Conservation (phyloP, 2,113 vertebrate genomes). For the Sphaerodactylus townsendi region DNA sequence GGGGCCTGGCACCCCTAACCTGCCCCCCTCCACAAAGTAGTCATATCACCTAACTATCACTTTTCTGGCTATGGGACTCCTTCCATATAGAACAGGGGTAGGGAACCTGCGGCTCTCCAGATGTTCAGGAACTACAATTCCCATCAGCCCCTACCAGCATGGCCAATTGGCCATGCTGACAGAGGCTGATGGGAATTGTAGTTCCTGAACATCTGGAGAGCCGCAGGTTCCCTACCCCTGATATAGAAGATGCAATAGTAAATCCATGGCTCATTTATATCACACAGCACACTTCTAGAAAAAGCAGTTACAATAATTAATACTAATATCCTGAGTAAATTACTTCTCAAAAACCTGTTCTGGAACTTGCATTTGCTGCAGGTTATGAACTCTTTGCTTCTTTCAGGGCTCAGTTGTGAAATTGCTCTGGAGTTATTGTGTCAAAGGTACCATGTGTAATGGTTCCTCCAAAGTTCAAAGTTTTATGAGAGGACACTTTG, state of each 20-base stretch:
- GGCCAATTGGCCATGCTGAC: too few relatives aligned
- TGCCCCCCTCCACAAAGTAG: too few relatives aligned
- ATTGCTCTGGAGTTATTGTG: not conserved
- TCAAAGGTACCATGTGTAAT: not conserved
- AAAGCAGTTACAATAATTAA: not conserved
- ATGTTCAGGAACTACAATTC: too few relatives aligned
- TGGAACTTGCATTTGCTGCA: not conserved
- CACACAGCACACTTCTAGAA: not conserved
- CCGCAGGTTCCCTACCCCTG: too few relatives aligned
- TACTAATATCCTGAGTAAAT: not conserved
- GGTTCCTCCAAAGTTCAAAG: not conserved
- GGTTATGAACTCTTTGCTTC: not conserved
- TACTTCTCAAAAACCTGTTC: not conserved
- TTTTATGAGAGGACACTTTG: not conserved
- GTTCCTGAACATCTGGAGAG: too few relatives aligned
- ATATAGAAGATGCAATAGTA: too few relatives aligned
- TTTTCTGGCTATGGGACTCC: too few relatives aligned
- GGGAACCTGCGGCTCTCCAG: too few relatives aligned
- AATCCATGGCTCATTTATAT: not conserved
- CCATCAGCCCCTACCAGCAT: too few relatives aligned
- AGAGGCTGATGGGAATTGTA: too few relatives aligned
- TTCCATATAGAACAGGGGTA: not conserved
- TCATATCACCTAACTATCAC: too few relatives aligned
- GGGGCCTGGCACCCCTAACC: too few relatives aligned
- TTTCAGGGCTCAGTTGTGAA: not conserved